Conservation (phyloP, 2,797 vertebrate species). For the Catharus ustulatus region DNA sequence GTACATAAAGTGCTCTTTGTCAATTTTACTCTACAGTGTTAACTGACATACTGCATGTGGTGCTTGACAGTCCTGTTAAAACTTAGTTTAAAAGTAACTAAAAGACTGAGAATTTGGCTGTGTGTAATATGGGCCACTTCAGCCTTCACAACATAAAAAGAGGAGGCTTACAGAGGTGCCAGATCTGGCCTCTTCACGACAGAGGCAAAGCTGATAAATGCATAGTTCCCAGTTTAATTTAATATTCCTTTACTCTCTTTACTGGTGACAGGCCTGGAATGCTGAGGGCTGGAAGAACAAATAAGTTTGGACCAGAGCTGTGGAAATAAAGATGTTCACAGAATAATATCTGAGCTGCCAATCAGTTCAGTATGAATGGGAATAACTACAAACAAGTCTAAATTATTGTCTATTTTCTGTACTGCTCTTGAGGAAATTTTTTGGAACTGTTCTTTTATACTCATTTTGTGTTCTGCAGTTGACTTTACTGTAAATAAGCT, state of each 20-base stretch:
- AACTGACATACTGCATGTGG: conserved; percentile 78
- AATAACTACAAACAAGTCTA: not conserved
- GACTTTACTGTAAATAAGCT: not conserved
- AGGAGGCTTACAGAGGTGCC: conserved; percentile 45
- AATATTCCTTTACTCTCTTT: conserved; percentile 44
- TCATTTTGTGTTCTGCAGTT: not conserved
- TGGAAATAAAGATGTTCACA: conserved; percentile 27
- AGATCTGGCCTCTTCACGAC: conserved; percentile 47
- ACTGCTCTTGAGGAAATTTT: not conserved
- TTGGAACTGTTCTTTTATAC: not conserved
- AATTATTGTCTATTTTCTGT: not conserved
- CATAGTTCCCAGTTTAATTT: conserved; percentile 18
- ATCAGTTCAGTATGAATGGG: not conserved
- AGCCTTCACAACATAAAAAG: conserved; percentile 54
- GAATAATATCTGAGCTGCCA: not conserved
- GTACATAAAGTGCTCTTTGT: conserved; percentile 82
- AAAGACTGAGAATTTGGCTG: conserved; percentile 73
- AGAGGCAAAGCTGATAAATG: conserved; percentile 48
- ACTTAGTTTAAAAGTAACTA: conserved; percentile 71
- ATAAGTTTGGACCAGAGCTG: not conserved
- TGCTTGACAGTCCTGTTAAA: conserved; percentile 76
- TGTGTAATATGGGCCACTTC: conserved; percentile 32
- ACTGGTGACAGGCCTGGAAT: conserved; percentile 43
- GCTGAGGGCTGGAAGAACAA: conserved; percentile 7
- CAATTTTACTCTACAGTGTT: conserved; percentile 75